Percentiles rank a stretch among this genome's conserved stretches.
These are phyloP conservation scores for Halyomorpha halys DNA, from an alignment of 1,140 invertebrate species.

Conservation along the genomic window DNA sequence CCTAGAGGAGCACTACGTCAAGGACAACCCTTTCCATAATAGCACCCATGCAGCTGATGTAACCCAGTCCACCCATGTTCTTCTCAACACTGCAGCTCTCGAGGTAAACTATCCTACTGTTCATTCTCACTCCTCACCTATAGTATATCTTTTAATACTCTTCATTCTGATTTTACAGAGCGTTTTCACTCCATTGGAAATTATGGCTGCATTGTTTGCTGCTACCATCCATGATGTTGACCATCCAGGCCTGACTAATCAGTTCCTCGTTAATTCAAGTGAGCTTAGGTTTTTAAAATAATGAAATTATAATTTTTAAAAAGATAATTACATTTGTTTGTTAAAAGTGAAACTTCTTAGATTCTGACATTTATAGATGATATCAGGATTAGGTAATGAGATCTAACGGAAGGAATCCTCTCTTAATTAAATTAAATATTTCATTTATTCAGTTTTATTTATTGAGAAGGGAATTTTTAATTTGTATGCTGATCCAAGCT, in stretches of 20 bases:
- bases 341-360: no score
- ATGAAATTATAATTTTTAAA: no score
- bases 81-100: constrained; percentile 86
- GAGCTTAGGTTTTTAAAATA: constrained; percentile 34
- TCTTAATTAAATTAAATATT: no score
- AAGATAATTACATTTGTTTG: no score
- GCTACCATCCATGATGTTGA: constrained; percentile 97
- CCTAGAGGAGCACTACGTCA: constrained; percentile 94
- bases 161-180: constrained; percentile 46
- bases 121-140: background rate
- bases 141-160: background rate
- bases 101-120: constrained; percentile 47
- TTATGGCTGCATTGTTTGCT: constrained; percentile 92
- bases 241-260: constrained; percentile 95
- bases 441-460: no score
- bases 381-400: no score
- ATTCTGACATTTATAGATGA: no score
- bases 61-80: constrained; percentile 88
- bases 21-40: constrained; percentile 97
- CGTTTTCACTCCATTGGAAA: constrained; percentile 87
- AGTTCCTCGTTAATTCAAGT: constrained; percentile 92
- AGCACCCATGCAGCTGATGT: constrained; percentile 95
- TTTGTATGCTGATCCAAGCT: no score
- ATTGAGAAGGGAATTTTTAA: no score
- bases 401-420: no score